phyloP scores from a whole-genome alignment of 2,888 invertebrate species.

The Machimus rusticus region DNA sequence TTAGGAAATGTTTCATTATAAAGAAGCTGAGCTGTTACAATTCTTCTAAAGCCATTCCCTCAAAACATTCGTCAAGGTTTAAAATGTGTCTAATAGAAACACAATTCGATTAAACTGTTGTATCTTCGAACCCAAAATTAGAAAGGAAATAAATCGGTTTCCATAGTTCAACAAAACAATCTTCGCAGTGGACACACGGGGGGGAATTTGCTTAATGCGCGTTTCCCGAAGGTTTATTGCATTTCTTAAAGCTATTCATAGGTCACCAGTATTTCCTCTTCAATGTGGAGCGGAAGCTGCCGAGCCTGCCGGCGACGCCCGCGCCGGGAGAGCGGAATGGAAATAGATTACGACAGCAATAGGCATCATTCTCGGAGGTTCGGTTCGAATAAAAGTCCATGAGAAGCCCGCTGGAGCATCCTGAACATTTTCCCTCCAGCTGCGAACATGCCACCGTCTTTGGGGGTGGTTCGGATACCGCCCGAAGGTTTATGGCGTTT shows the following conservation, averaged over 20 bases:
- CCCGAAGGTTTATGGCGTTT: background rate
- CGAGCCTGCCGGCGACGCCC: background rate
- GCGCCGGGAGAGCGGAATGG: background rate
- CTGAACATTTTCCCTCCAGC: background rate
- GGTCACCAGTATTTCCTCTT: constrained; percentile 3
- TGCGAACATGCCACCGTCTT: background rate
- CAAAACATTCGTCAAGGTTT: too few relatives aligned
- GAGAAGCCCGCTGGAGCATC: background rate
- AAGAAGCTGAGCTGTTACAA: too few relatives aligned
- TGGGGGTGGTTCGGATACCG: background rate
- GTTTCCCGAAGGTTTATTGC: background rate
- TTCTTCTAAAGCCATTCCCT: too few relatives aligned
- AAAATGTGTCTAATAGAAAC: too few relatives aligned
- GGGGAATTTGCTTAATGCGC: background rate
- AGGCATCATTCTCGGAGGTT: constrained; percentile 4
- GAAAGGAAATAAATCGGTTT: background rate
- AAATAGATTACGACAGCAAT: constrained; percentile 32
- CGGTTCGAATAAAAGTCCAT: constrained; percentile 3
- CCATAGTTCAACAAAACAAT: background rate
- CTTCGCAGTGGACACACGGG: background rate
- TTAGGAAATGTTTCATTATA: too few relatives aligned
- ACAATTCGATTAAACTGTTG: too few relatives aligned
- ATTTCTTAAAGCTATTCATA: constrained; percentile 1
- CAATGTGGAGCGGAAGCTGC: background rate
- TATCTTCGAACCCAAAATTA: background rate